Base-by-base conservation (phyloP, 2,797 vertebrate species). In the Chaenodraco wilsoni region DNA sequence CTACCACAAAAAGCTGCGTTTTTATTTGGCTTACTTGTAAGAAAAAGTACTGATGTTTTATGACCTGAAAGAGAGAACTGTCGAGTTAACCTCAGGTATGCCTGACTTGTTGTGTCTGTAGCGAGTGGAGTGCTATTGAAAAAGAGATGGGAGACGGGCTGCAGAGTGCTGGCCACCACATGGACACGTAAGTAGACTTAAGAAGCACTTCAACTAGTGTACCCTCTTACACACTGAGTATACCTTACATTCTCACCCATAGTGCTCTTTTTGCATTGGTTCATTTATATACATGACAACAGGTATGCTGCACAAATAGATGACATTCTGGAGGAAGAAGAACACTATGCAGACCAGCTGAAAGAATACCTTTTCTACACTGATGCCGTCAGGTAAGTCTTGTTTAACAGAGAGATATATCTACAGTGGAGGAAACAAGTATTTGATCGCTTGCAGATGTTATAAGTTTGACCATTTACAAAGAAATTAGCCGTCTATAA, bases 121-220 rank as follows among this genome's bases (percentile, higher is more conserved):
- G 98, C 91, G 98, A 99, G 87, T 99, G 98, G 98, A 99, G 98
- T 59, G 98, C 97, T 37, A 98, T 99, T 88, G 98, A 99, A 83
- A 98, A 95, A 83, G 98, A 99, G 92, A 99, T 99, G 98, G 98
- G 98, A 65, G 98, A 99, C 61, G 98, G 98, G 45, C 92, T 99
- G 17, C 98, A 99, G 94, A 99, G 98, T 86, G 98, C 98, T 61
- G 98, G 98, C 45, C 98, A 99, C 91, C 98, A 99, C 90, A 99
- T 99, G 98, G 98, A 99, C 80, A 97, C 97, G 98, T 99, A 92
- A 96, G 97, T 95, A 23, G 21, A 72, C 43, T 19, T 2, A 46
- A 49, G 16, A 45, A 12, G 12, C 12, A 13, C 23, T 10, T 21
- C 9, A 21, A 31, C 23, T 15, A 7, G 4, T n/a, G 15, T 11